Base-by-base conservation (phyloP, 2,113 vertebrate species). In the Alligator mississippiensis region DNA sequence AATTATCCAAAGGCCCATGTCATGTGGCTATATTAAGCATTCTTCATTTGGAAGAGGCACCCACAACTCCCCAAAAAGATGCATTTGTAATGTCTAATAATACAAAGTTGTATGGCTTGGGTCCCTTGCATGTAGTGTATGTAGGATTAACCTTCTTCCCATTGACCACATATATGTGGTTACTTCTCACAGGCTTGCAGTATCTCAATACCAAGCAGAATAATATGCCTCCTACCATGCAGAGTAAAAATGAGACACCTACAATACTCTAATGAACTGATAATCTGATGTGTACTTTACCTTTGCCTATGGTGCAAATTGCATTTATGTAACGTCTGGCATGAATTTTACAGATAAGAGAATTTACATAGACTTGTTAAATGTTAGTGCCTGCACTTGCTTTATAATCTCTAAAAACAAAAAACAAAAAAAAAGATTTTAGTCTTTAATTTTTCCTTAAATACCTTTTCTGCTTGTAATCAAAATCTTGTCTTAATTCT, bases 311-410 rank as follows among this genome's bases (percentile, higher is more conserved):
- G 22, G 64, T 80, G 30, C 7, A 30, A 66, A 15, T n/a, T 74
- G 62, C 58, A 80, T 83, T 80, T 90, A 74, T 47, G 24, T 55
- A 15, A 15, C 54, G 22, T 15, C 15, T 3, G 34, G 61, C 22
- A 5, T 10, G 0, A 15, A 58, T 88, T 80, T 72, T 77, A 80
- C 21, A 61, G 47, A 30, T 61, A 60, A 82, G 27, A 54, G 79
- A 61, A 59, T 13, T 15, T 18, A 7, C 18, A 10, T 25, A 54
- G 58, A 61, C n/a, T 74, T 38, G 70, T 22, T 0, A 0, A 47
- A 57, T 87, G 9, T 38, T 38, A 38, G 6, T 47, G 47, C 34
- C 24, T 47, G 57, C 2, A 3, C n/a, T 74, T 7, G 15, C 54
- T 27, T 3, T 74, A 47, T 47, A 47, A 47, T 47, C 47, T 47